Evolutionary conservation across 2,113 vertebrate genomes (phyloP), one percentile per base, ranked within the genome.

Genomic region (Sapajus apella): DNA sequence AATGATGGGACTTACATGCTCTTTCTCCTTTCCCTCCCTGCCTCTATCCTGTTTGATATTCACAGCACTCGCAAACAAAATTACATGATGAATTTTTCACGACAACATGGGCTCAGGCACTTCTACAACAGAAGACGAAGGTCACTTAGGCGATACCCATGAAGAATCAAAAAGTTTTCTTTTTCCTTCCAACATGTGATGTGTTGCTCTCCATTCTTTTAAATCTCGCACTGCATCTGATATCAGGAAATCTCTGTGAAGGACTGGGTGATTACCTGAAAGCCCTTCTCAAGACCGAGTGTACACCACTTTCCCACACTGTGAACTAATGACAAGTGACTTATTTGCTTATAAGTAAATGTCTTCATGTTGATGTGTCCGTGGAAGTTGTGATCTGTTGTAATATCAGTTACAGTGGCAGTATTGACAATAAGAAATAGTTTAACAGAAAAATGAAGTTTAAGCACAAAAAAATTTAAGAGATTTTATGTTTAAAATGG

Each of bases 31-130:
- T 97, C 96, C 97, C 83, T 81, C 96, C 87, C 97, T 93, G 55
- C 97, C 81, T 75, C 52, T 90, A 13, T 92, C 81, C 64, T 94
- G 97, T 94, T 98, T 98, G 97, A 96, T 98, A 98, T 98, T 95
- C 96, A 98, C 99, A 99, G 99, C 99, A 99, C 99, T 98, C 99
- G 99, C 96, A 99, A 99, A 99, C 99, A 99, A 99, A 99, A 99
- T 99, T 99, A 99, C 99, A 99, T 99, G 99, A 99, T 99, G 99
- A 99, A 99, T 99, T 99, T 99, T 99, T 99, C 99, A 99, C 99
- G 99, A 98, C 99, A 99, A 99, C 99, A 99, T 98, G 99, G 99
- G 98, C 98, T 99, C 98, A 99, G 99, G 97, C 99, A 99, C 99
- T 99, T 99, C 99, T 99, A 99, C 99, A 99, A 98, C 99, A 99